Evolutionary conservation across 1,140 invertebrate genomes (phyloP), one percentile per base, ranked within the genome.

Genomic region (Campoletis sonorensis): DNA sequence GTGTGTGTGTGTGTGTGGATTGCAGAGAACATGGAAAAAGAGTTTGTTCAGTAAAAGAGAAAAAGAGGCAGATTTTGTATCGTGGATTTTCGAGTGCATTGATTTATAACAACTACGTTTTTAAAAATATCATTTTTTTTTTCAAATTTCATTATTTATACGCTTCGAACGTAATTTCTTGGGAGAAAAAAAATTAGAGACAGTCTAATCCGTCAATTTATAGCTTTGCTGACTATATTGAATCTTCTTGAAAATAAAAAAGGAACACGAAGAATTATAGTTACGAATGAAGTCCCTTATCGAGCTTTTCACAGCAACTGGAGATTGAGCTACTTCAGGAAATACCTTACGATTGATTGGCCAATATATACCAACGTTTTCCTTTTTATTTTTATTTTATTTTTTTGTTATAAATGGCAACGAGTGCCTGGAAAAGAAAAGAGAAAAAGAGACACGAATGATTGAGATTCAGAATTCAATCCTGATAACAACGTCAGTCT

Each of bases 311-410:
- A n/a, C 73, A 58, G 51, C 54, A 64, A 26, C 27, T 23, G 16
- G 72, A 75, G 21, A 45, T 37, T 18, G 51, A 77, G 51, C 30
- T 23, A 77, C 73, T 77, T 77, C 51, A 77, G 73, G 73, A 77
- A 61, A 77, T 77, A 77, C 33, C 54, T 77, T 27, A 77, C 27
- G 73, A 77, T 77, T 77, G 73, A 77, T 77, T 64, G 73, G 73
- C 23, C 49, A 30, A 54, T 45, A 75, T 49, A 75, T 75, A 54
- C n/a, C n/a, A 21, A 49, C 51, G 21, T 21, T 21, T 27, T 21
- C n/a, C n/a, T n/a, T n/a, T n/a, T n/a, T n/a, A n/a, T n/a, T n/a
- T n/a, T n/a, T n/a, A n/a, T n/a, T 73, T 13, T 11, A 40, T 49
- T 21, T n/a, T 10, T 5, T 7, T 15, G 71, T 45, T n/a, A 23